A percentile compares a stretch with the other conserved stretches of the same genome.
Conservation (phyloP, 23 tunicate species). For the Phallusia fumigata region DNA sequence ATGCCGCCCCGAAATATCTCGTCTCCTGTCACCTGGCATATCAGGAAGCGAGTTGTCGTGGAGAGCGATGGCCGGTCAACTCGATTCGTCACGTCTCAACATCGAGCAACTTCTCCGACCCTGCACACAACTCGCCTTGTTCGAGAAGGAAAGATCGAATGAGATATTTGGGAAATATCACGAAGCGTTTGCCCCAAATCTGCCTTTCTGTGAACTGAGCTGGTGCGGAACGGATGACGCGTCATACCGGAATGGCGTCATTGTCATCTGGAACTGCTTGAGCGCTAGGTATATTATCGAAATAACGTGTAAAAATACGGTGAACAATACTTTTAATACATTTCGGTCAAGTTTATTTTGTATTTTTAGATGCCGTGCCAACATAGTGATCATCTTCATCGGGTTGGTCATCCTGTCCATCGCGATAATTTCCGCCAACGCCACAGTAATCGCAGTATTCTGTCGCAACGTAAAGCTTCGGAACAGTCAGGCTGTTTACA, state of each 20-base stretch:
- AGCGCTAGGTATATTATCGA: neutral
- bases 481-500: conserved; percentile 22
- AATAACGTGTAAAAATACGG: no score
- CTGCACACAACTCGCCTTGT: neutral
- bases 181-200: neutral
- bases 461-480: conserved; percentile 6
- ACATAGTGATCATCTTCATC: neutral
- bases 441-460: conserved; percentile 6
- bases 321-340: no score
- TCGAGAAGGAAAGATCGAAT: neutral
- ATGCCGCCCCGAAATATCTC: neutral
- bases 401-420: conserved; percentile 1
- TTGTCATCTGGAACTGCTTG: conserved; percentile 17
- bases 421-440: neutral
- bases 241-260: neutral
- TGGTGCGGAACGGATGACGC: conserved; percentile 16
- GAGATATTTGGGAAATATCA: neutral
- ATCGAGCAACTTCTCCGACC: neutral
- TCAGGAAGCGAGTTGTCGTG: neutral
- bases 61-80: neutral
- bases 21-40: neutral
- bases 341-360: neutral
- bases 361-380: conserved; percentile 1
- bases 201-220: conserved; percentile 15
- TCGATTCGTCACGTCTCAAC: neutral